Evolutionary conservation across 1,140 invertebrate species (phyloP).

Genomic region (Eciton burchellii): DNA sequence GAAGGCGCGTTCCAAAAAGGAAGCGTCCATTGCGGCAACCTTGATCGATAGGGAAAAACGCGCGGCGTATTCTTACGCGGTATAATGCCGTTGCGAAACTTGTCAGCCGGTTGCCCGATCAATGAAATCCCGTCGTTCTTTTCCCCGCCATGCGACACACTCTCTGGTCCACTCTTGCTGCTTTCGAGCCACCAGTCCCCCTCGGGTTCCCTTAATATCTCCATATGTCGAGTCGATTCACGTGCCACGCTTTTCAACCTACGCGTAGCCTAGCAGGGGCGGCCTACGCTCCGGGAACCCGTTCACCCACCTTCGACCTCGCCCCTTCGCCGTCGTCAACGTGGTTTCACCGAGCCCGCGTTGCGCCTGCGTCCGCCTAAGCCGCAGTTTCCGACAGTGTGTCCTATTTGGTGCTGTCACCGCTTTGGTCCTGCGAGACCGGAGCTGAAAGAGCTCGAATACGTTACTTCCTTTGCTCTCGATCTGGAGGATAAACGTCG

Average conservation of each 20-base stretch:
- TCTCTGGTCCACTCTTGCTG: neutral
- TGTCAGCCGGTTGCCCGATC: slow-evolving; percentile 45
- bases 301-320: slow-evolving; percentile 85
- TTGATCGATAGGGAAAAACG: slow-evolving; percentile 28
- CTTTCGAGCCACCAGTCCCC: neutral
- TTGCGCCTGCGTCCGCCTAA: slow-evolving; percentile 32
- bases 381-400: slow-evolving; percentile 57
- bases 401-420: slow-evolving; percentile 58
- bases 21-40: slow-evolving; percentile 14
- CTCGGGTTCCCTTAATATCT: slow-evolving; percentile 38
- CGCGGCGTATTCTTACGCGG: neutral
- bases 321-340: slow-evolving; percentile 70
- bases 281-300: slow-evolving; percentile 78
- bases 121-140: slow-evolving; percentile 54
- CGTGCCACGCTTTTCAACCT: slow-evolving; percentile 69
- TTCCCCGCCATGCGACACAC: neutral
- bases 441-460: neutral
- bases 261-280: slow-evolving; percentile 72
- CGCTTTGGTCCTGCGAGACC: slow-evolving; percentile 38
- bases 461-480: neutral
- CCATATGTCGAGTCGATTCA: slow-evolving; percentile 65
- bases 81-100: slow-evolving; percentile 28
- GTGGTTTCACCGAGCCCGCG: slow-evolving; percentile 46
- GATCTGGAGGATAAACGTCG: neutral
- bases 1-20: no score